These are phyloP conservation scores for Styela clava DNA, from an alignment of 23 tunicate species.

Conservation along the genomic window DNA sequence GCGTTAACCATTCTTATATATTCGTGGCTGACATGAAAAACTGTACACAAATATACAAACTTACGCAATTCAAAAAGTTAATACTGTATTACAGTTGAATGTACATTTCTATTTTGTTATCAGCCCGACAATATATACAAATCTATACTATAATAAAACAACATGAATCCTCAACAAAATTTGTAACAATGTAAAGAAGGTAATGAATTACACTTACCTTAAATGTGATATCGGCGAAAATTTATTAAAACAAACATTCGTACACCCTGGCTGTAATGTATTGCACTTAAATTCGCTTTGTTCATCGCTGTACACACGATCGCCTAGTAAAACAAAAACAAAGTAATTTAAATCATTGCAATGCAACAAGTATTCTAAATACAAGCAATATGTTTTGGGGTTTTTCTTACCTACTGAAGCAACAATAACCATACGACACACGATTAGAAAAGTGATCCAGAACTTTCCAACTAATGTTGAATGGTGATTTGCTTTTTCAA, in stretches of 20 bases:
- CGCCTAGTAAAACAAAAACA: slow-evolving; percentile 42
- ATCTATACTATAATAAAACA: too few relatives aligned
- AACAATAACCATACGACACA: slow-evolving; percentile 94
- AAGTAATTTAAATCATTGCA: neutral
- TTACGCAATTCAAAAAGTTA: too few relatives aligned
- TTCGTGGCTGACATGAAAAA: too few relatives aligned
- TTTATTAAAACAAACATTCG: slow-evolving; percentile 94
- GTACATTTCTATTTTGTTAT: too few relatives aligned
- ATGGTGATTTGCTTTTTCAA: slow-evolving; percentile 97
- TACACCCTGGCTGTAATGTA: slow-evolving; percentile 96
- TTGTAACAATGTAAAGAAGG: too few relatives aligned
- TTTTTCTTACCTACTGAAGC: slow-evolving; percentile 93
- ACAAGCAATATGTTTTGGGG: neutral
- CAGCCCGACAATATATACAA: too few relatives aligned
- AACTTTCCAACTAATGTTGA: slow-evolving; percentile 96
- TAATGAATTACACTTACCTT: too few relatives aligned
- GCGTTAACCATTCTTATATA: too few relatives aligned
- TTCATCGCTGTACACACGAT: slow-evolving; percentile 97
- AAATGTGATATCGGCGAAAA: slow-evolving; percentile 99
- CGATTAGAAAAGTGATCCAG: slow-evolving; percentile 98
- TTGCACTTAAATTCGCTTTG: slow-evolving; percentile 99
- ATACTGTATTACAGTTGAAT: too few relatives aligned
- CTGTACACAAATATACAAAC: too few relatives aligned
- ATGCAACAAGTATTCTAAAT: neutral
- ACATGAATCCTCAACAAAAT: too few relatives aligned